Evolutionary conservation across 2,113 vertebrate genomes (phyloP), one percentile per base, ranked within the genome.

Genomic region (Marcusenius ussheri): DNA sequence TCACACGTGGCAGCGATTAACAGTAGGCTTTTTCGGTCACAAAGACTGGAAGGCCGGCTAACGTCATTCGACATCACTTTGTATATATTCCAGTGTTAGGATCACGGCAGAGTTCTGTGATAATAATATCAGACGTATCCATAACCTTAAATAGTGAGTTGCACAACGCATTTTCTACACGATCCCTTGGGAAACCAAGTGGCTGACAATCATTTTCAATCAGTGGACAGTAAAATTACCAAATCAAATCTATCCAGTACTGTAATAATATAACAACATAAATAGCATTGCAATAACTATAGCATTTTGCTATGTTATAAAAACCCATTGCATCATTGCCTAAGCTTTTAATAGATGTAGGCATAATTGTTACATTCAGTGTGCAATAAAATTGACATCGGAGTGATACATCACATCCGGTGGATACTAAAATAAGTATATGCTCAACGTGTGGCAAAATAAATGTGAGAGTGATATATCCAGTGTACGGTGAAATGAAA

Each of bases 1-100:
- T 51, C 53, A 39, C 74, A 74, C 47, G 42, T 19, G 90, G 56
- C 51, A 77, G 66, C 88, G 87, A 92, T 92, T 92, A 93, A 89
- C 45, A 46, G 15, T 83, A 91, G 90, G 89, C 90, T 88, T 91
- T 91, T 91, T 90, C 0, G n/a, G 62, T 31, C 91, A 47, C 62
- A 90, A 90, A 84, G 86, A 90, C 91, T 58, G 62, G 50, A 56
- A 88, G 58, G 21, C 35, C 50, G 74, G 77, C 74, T 89, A 45
- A 85, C 58, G 31, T 42, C 8, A 89, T 84, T 35, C 31, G 50
- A 50, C 21, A 50, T 50, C 83, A 80, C 35, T 42, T 35, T 42
- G 35, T n/a, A 17, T 80, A 80, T 80, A 42, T 39, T 2, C 31
- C 74, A 80, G 74, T 80, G 74, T 17, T 42, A 80, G 4, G 35